Percentiles rank a stretch among this genome's conserved stretches.
phyloP scores from a whole-genome alignment of 2,113 vertebrate genomes.

The Ictidomys tridecemlineatus region DNA sequence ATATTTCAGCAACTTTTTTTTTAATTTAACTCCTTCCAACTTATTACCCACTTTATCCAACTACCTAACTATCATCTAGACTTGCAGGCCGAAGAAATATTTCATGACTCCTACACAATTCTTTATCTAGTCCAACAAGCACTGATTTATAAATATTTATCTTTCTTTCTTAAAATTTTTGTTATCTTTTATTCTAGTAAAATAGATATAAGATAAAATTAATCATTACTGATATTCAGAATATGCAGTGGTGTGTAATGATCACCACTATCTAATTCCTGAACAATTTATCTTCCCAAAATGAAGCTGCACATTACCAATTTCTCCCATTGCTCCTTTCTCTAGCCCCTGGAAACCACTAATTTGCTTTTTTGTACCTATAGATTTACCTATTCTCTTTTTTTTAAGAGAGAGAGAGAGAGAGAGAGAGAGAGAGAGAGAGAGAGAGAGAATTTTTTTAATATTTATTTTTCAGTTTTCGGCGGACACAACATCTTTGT shows the following conservation, averaged over 20 bases:
- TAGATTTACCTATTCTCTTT: neutral
- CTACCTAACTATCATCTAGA: neutral
- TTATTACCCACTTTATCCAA: neutral
- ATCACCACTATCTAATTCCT: neutral
- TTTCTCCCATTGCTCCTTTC: neutral
- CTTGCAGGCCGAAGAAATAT: neutral
- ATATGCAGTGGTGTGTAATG: neutral
- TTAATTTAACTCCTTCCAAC: neutral
- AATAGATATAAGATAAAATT: neutral
- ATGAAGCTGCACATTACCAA: neutral
- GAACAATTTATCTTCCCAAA: neutral
- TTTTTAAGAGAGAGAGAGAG: too few relatives aligned
- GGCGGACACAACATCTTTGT: too few relatives aligned
- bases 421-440: too few relatives aligned
- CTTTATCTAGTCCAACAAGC: neutral
- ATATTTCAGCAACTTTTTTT: neutral
- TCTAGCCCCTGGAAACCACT: neutral
- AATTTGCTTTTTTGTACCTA: neutral
- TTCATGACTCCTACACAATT: neutral
- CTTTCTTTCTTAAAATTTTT: neutral
- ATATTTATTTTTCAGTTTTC: too few relatives aligned
- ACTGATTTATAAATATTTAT: neutral
- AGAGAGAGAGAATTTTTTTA: too few relatives aligned
- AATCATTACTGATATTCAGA: neutral
- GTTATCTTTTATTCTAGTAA: neutral